phyloP scores from a whole-genome alignment of 2,113 vertebrate genomes.

The Prochilodus magdalenae region DNA sequence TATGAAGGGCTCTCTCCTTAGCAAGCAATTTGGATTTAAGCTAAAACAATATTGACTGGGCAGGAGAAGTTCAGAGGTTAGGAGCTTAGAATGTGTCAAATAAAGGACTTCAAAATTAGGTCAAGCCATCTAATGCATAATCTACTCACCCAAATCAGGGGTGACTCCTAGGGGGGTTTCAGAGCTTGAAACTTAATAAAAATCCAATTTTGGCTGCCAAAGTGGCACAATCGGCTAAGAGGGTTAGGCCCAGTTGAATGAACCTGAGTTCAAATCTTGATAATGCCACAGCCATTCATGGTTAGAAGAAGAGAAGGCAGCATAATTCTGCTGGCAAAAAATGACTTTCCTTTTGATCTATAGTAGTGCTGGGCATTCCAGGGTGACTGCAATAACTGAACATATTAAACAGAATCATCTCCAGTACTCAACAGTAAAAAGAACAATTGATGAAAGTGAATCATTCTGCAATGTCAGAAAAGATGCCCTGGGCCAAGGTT shows the following conservation, averaged over 20 bases:
- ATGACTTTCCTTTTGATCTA: not conserved
- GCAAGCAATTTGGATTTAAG: slow-evolving; percentile 23
- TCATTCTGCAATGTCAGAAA: too few species aligned
- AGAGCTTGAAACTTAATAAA: slow-evolving; percentile 52
- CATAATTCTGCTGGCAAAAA: not conserved
- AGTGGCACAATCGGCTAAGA: not conserved
- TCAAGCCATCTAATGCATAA: slow-evolving; percentile 24
- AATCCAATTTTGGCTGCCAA: slow-evolving; percentile 31
- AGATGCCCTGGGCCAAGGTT: too few species aligned
- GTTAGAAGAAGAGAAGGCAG: not conserved
- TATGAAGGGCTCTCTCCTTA: not conserved
- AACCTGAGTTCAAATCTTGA: not conserved
- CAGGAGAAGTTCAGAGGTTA: slow-evolving; percentile 46
- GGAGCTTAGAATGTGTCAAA: slow-evolving; percentile 4
- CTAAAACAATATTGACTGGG: slow-evolving; percentile 8
- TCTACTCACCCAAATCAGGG: slow-evolving; percentile 14
- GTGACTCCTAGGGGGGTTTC: slow-evolving; percentile 15
- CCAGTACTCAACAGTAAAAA: too few species aligned
- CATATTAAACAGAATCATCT: too few species aligned
- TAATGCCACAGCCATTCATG: not conserved
- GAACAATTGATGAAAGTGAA: too few species aligned
- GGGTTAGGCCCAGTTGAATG: not conserved
- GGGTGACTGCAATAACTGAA: not conserved
- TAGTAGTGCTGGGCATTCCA: not conserved
- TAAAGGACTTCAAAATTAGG: slow-evolving; percentile 46